Base-by-base conservation (phyloP, 2,888 invertebrate genomes). In the Melanotus villosus region DNA sequence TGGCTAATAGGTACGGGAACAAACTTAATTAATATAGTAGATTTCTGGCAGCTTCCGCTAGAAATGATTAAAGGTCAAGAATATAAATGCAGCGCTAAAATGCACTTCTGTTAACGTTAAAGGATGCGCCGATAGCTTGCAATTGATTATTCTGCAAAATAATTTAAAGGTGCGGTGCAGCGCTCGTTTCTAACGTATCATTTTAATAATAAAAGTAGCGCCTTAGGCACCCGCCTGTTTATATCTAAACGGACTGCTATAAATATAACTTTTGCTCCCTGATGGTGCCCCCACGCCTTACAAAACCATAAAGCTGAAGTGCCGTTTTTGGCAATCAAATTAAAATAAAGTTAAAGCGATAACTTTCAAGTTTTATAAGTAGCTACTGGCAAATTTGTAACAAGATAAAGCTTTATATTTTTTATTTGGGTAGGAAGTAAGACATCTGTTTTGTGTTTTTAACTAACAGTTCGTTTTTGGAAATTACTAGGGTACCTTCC, bases 1-100 rank as follows among this genome's bases (percentile, higher is more conserved):
- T 52, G 52, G 52, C 32, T 52, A 32, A 52, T 52, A 26, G 47
- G 23, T 47, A 52, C 52, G 19, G 32, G 52, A 52, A 52, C n/a
- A 52, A 30, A 23, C 23, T 30, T 50, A 50, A 52, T 52, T 52
- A 52, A 52, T 32, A 32, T 7, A 32, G 16, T 32, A 32, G 52
- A 32, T 32, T 52, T 18, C 18, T 12, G 32, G 14, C 19, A 52
- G 34, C 52, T 34, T 32, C 52, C 34, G 19, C 47, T 10, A 32
- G 16, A 7, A 52, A 2, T 32, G 52, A 32, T 52, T 52, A 19
- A 14, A 18, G 18, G 32, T 50, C 50, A 52, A 10, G 16, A 32
- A n/a, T 50, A 32, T 26, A 7, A 3, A 26, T 26, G 4, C 26
- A 5, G 26, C 4, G 26, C 3, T 26, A 18, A 50, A 26, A 45